Evolutionary conservation across 2,797 vertebrate genomes (phyloP), one percentile per base, ranked within the genome.

Genomic region (Thunnus albacares): DNA sequence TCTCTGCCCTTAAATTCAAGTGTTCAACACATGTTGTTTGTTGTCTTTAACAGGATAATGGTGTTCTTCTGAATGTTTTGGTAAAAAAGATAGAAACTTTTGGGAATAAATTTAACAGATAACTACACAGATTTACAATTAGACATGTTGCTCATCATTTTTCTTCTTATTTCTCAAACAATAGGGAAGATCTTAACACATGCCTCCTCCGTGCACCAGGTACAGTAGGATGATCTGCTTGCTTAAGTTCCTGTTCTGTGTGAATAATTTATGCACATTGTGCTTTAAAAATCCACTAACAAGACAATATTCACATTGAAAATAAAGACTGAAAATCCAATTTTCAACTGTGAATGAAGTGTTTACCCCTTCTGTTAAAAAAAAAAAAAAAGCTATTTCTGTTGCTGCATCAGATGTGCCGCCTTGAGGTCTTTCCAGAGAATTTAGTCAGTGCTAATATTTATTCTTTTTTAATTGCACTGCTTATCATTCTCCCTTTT

Each of bases 251-350:
- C 57, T 75, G 3, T 10, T 62, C 51, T 28, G 15, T 30, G 33
- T 78, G 79, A 80, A 78, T 82, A 62, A 80, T 82, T 77, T 69
- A 82, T 78, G 43, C 35, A 59, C 15, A 12, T 12, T 38, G 53
- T 15, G 57, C 65, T 75, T 84, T 33, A 47, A 30, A 53, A 30
- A 53, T 62, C 22, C 38, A 57, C 41, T 33, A 71, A 73, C 80
- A 71, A 75, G 58, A 68, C 53, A 55, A 56, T n/a, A 51, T 62
- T 77, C 60, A 71, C 43, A 82, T 47, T 55, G 15, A 55, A 57
- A 58, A 72, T 41, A 53, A 24, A 3, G 53, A 55, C 61, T 63
- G 47, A 63, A 72, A 41, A 79, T 61, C 28, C 47, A 11, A 73
- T 60, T 69, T 28, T 28, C 22, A 35, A 58, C 28, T 59, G 38